Base-by-base conservation (phyloP, 1,140 invertebrate species). In the Ceratosolen fusciceps region DNA sequence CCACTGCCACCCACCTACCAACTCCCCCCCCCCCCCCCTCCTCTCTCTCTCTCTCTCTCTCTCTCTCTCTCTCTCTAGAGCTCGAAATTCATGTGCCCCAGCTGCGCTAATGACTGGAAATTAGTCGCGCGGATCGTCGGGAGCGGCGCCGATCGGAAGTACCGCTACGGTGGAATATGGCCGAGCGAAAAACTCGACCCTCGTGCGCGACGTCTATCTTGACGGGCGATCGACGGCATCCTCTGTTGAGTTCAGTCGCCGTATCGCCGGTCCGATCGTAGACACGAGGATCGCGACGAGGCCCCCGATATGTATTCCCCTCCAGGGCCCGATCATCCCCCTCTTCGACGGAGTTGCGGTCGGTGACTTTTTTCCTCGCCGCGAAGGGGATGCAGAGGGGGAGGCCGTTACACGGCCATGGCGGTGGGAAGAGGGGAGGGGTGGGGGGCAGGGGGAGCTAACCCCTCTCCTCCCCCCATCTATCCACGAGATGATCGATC, bases 401-500 rank as follows among this genome's bases (percentile, higher is more conserved):
- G 67, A 43, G 34, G 19, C 29, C n/a, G 62, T n/a, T 31, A 67
- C 39, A 7, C 39, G 39, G 39, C 39, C 12, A 43, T 9, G n/a
- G 9, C 12, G 39, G 47, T 31, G 37, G 39, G 37, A 19, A 52
- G 14, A 52, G 2, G n/a, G 8, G 10, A 31, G 10, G 12, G 60
- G 67, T 47, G 67, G 47, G 67, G 19, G 67, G 47, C 37, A 68
- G 67, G 47, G 67, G 47, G 67, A 47, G n/a, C n/a, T n/a, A n/a
- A n/a, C n/a, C n/a, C n/a, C n/a, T n/a, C n/a, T n/a, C n/a, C n/a
- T n/a, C n/a, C n/a, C n/a, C n/a, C n/a, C n/a, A n/a, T n/a, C n/a
- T n/a, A n/a, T n/a, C n/a, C n/a, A 70, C n/a, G 29, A 54, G 29
- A 72, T 72, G 70, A 72, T 72, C 70, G 70, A 72, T 72, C 70